These are phyloP conservation scores for Lasioglossum zephyrum DNA, from an alignment of 2,888 invertebrate genomes.

Conservation along the genomic window DNA sequence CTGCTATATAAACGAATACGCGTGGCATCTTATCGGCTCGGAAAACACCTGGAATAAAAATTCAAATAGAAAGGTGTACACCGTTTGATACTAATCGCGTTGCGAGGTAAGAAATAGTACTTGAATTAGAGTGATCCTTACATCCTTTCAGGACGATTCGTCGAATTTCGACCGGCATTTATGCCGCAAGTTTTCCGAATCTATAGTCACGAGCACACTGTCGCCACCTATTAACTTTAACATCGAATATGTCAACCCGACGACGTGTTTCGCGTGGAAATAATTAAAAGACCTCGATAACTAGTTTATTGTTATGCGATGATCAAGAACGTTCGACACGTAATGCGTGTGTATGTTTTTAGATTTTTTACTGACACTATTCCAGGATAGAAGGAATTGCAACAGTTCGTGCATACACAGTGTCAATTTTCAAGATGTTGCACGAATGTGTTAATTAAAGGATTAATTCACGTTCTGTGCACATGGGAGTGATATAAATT, in stretches of 20 bases:
- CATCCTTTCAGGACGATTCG: neutral
- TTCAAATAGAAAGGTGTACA: neutral
- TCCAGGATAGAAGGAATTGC: neutral
- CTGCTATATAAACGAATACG: slow-evolving; percentile 46
- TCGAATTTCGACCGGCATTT: slow-evolving; percentile 8
- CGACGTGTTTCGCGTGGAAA: slow-evolving; percentile 17
- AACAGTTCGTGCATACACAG: neutral
- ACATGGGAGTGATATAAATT: slow-evolving; percentile 37
- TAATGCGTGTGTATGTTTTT: neutral
- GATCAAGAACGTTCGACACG: neutral
- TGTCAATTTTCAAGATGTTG: neutral
- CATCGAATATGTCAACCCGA: slow-evolving; percentile 49
- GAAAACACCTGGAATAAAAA: neutral
- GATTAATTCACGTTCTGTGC: slow-evolving; percentile 15
- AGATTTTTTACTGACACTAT: slow-evolving; percentile 1
- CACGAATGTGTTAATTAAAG: neutral
- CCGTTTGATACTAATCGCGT: neutral
- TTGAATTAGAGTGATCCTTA: neutral
- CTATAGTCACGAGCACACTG: slow-evolving; percentile 27
- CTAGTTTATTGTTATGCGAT: slow-evolving; percentile 9
- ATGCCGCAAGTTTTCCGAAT: slow-evolving; percentile 37
- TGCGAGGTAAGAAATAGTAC: slow-evolving; percentile 17
- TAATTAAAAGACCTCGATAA: slow-evolving; percentile 8
- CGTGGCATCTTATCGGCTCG: slow-evolving; percentile 46
- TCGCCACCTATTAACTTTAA: slow-evolving; percentile 48